Evolutionary conservation across 2,888 invertebrate genomes (phyloP), one percentile per base, ranked within the genome.

Genomic region (Allacma fusca): DNA sequence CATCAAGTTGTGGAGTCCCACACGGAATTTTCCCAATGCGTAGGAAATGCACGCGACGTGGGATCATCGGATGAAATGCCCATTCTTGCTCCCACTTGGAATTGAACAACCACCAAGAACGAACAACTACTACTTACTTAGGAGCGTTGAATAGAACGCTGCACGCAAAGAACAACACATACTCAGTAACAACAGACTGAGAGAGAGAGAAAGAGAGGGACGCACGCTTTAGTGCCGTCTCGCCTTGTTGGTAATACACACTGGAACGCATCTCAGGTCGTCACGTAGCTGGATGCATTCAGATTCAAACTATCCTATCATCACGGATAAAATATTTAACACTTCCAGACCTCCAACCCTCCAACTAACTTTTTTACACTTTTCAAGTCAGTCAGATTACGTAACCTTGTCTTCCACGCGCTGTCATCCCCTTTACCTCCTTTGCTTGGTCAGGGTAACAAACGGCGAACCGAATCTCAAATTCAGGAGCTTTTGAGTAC

Each of bases 301-400:
- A 50, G 50, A 50, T 50, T 50, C 50, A 50, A 34, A 50, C 50
- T 50, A 50, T 50, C 50, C 50, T 50, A 50, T 50, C 50, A 50
- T 50, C 50, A 50, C 50, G 50, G 50, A 50, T 50, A 13, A 50
- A 50, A 50, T 50, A 50, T 50, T 50, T 50, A 50, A 50, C 50
- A 50, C 50, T 50, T 50, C 69, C 43, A 43, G 28, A n/a, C n/a
- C 65, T 65, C 26, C 2, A 7, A 9, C 26, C 26, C 26, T 24
- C 26, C 24, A 40, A 40, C 40, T 40, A 40, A 40, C 40, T 40
- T 40, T 13, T 9, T 50, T 19, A 12, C 19, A 5, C 50, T 19
- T 50, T 2, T 50, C 19, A 5, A 1, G 19, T 16, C 34, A 50
- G 4, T 16, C 50, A 50, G 9, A 19, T 2, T 9, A 34, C 34